phyloP scores from a whole-genome alignment of 2,113 vertebrate genomes.

The Rutilus rutilus region DNA sequence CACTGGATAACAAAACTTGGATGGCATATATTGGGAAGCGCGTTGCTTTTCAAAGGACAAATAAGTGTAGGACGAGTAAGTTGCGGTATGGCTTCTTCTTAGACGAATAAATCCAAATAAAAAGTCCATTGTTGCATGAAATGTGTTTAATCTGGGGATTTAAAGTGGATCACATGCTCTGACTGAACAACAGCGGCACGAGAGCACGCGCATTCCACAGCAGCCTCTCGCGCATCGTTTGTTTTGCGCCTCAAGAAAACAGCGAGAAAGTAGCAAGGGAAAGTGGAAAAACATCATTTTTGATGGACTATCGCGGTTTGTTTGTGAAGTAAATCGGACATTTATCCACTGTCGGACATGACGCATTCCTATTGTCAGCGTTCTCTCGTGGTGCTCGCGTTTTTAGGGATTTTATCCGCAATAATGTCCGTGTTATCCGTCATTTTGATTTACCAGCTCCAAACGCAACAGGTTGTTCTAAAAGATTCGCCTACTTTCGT shows the following conservation, averaged over 20 bases:
- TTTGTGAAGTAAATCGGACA: background rate
- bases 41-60: constrained; percentile 32
- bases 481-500: constrained; percentile 64
- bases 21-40: background rate
- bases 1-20: background rate
- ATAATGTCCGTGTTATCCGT: constrained; percentile 84
- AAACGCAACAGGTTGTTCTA: constrained; percentile 68
- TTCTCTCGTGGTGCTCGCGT: constrained; percentile 77
- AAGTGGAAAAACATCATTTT: background rate
- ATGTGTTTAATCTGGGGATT: constrained; percentile 76
- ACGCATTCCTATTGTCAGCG: constrained; percentile 76
- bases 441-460: constrained; percentile 86
- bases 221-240: constrained; percentile 37
- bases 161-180: constrained; percentile 72
- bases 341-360: constrained; percentile 60
- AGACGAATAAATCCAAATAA: constrained; percentile 59
- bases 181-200: constrained; percentile 51
- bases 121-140: constrained; percentile 72
- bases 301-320: background rate
- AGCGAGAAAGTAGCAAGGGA: background rate
- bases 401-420: constrained; percentile 82
- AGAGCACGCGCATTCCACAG: constrained; percentile 52
- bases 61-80: background rate
- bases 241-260: background rate
- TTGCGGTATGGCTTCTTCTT: background rate